Conservation (phyloP, 2,888 invertebrate genomes). For the Hemithea aestivaria region DNA sequence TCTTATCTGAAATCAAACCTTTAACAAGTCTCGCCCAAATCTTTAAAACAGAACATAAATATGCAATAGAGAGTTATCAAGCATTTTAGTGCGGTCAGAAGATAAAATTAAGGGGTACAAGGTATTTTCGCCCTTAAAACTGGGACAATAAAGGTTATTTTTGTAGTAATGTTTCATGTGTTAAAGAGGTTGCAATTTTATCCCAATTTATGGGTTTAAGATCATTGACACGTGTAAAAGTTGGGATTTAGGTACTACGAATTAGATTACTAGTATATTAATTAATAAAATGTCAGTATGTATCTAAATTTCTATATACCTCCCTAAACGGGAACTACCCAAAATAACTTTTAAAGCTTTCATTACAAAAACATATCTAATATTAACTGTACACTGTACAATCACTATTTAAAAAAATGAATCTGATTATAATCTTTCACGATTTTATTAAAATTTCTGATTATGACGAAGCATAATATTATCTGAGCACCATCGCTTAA, state of each 20-base stretch:
- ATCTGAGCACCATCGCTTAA: no score
- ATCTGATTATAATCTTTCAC: no score
- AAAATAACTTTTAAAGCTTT: no score
- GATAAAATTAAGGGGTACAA: slow-evolving; percentile 4
- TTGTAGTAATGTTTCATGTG: background rate
- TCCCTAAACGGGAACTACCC: no score
- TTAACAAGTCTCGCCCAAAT: slow-evolving; percentile 13
- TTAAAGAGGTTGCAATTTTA: slow-evolving; percentile 13
- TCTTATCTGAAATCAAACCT: slow-evolving; percentile 3
- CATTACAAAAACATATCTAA: no score
- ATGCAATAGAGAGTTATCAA: slow-evolving; percentile 24
- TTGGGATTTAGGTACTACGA: slow-evolving; percentile 2
- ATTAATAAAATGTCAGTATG: no score
- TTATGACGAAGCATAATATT: no score
- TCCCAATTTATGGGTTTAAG: slow-evolving; percentile 6
- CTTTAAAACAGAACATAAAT: slow-evolving; percentile 22
- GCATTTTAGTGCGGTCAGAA: slow-evolving; percentile 18
- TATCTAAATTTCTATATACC: no score
- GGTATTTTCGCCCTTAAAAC: slow-evolving; percentile 10
- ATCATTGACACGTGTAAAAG: slow-evolving; percentile 15
- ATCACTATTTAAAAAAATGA: no score
- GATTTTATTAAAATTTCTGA: no score
- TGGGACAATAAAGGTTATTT: background rate
- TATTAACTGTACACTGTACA: no score
- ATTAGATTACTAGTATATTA: no score